phyloP scores from a whole-genome alignment of 2,113 vertebrate species.

The Paramisgurnus dabryanus region DNA sequence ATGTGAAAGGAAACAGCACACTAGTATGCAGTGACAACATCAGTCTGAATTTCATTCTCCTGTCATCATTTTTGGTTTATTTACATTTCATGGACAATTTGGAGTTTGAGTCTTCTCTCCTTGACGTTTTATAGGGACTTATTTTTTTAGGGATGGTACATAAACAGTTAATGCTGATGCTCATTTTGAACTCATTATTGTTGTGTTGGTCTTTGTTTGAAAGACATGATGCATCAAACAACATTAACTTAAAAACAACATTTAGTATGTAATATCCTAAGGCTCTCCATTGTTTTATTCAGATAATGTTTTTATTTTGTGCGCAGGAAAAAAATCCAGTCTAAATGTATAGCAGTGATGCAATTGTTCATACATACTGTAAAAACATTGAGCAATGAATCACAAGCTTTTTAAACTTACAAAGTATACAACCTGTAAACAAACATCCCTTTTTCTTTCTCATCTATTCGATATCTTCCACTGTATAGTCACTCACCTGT shows the following conservation, averaged over 20 bases:
- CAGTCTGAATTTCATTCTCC: no score
- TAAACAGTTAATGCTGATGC: neutral
- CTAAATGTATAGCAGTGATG: neutral
- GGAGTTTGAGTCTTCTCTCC: neutral
- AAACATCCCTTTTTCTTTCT: neutral
- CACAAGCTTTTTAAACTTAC: slow-evolving; percentile 34
- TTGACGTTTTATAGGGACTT: neutral
- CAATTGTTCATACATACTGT: slow-evolving; percentile 1
- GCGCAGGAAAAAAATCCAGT: neutral
- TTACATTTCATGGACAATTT: no score
- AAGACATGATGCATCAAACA: slow-evolving; percentile 12
- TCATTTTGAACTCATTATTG: neutral
- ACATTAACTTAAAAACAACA: neutral
- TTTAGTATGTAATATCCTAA: no score
- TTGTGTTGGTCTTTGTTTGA: neutral
- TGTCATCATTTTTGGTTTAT: no score
- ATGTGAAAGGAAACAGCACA: no score
- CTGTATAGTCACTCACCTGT: slow-evolving; percentile 42
- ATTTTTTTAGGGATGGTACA: neutral
- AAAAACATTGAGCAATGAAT: slow-evolving; percentile 35
- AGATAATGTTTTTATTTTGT: neutral
- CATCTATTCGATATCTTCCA: neutral
- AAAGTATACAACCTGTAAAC: slow-evolving; percentile 24
- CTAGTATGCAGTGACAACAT: no score
- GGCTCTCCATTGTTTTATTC: neutral